Evolutionary conservation across 2,113 vertebrate genomes (phyloP), one percentile per base, ranked within the genome.

Genomic region (Chitala chitala): DNA sequence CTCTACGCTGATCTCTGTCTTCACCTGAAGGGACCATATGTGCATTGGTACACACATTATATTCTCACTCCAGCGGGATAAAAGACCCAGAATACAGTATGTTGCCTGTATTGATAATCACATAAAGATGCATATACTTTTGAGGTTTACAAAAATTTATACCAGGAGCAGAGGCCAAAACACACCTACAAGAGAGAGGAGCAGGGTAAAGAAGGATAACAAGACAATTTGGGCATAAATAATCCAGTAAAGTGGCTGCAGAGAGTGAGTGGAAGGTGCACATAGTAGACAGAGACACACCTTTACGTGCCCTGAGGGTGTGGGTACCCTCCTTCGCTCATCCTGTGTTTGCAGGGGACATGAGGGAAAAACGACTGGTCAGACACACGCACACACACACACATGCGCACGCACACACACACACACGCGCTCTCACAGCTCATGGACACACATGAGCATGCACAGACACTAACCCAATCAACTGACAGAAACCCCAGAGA

Each of bases 1-100:
- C 80, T 98, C 95, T 77, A 98, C 90, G 0, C 94, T 96, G 86
- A 98, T 96, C 87, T 99, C 95, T 0, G 95, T 95, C 82, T 97
- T 95, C 77, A 96, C 94, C 94, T 95, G 82, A 6, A 82, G 75
- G 80, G 81, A 79, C 79, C 75, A 80, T 0, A 88, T 75, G 82
- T 84, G 81, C 80, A 89, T 73, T 24, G 15, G 40, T 2, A 83
- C 70, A 86, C 72, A 38, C 48, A 65, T 73, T 61, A 72, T n/a
- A 80, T 75, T 1, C 73, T 80, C 77, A 81, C 78, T 56, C 78
- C 83, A 80, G 1, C 1, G 77, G n/a, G n/a, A n/a, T n/a, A n/a
- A 81, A 72, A 59, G 33, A 8, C 12, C 24, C 29, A 50, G 15
- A 31, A 2, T 5, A 24, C 10, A 20, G 13, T 10, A 46, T 46